Evolutionary conservation across 2,888 invertebrate genomes (phyloP).

Genomic region (Helobdella robusta): DNA sequence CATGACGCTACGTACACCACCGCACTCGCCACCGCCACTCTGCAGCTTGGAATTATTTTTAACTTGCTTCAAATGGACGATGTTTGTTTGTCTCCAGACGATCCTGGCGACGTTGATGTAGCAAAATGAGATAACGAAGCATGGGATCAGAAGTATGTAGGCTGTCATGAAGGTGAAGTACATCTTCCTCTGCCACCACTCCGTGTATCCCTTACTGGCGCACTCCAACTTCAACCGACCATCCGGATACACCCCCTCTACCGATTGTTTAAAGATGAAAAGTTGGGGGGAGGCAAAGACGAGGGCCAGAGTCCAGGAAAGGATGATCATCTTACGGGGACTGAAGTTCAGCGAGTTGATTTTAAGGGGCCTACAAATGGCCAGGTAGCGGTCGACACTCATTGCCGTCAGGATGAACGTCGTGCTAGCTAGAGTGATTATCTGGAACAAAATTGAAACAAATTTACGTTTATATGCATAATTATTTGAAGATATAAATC

Average conservation of each 20-base stretch:
- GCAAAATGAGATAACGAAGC: conserved; percentile 49
- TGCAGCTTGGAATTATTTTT: no score
- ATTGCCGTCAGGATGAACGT: conserved; percentile 51
- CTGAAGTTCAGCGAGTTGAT: conserved; percentile 40
- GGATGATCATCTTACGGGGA: conserved; percentile 46
- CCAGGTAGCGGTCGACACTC: conserved; percentile 50
- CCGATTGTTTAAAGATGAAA: conserved; percentile 30
- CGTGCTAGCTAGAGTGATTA: conserved; percentile 49
- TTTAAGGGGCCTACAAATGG: conserved; percentile 48
- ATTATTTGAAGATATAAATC: no score
- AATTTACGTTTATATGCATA: no score
- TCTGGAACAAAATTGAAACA: conserved; percentile 40
- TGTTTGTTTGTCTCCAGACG: conserved; percentile 46
- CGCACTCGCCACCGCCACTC: no score
- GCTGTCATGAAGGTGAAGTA: conserved; percentile 50
- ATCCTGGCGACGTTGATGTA: conserved; percentile 49
- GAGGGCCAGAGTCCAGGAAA: conserved; percentile 49
- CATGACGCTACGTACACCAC: no score
- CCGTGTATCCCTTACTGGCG: conserved; percentile 48
- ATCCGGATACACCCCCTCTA: conserved; percentile 40
- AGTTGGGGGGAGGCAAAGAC: conserved; percentile 46
- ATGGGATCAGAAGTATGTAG: conserved; percentile 50
- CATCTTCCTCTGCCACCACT: conserved; percentile 49
- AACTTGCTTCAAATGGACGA: conserved; percentile 11
- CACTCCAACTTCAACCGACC: conserved; percentile 44